Percentiles rank a stretch among this genome's conserved stretches.
These are phyloP conservation scores for Drosophila pallidifrons DNA, from an alignment of 1,140 invertebrate genomes.

Conservation along the genomic window DNA sequence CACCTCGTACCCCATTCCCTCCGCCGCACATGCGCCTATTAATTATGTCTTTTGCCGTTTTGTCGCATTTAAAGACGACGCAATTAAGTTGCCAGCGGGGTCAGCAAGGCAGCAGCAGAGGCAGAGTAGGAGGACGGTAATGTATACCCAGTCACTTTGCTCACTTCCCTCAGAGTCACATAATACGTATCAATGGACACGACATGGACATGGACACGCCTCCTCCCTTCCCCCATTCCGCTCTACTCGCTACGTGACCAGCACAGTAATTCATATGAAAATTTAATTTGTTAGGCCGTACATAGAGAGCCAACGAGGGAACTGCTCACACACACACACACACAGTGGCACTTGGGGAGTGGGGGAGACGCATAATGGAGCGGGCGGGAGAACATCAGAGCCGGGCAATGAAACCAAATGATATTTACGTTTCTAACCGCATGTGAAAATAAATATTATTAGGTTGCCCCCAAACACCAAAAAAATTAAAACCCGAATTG, in stretches of 20 bases:
- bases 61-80: slow-evolving; percentile 77
- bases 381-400: neutral
- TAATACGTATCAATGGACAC: slow-evolving; percentile 80
- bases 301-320: slow-evolving; percentile 23
- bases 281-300: slow-evolving; percentile 73
- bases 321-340: neutral
- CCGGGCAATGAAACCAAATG: slow-evolving; percentile 59
- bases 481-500: slow-evolving; percentile 4
- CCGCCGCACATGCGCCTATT: slow-evolving; percentile 54
- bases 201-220: slow-evolving; percentile 28
- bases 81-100: slow-evolving; percentile 68
- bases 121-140: slow-evolving; percentile 9
- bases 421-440: slow-evolving; percentile 68
- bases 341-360: neutral
- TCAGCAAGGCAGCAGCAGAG: slow-evolving; percentile 6
- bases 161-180: slow-evolving; percentile 63
- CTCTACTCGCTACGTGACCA: slow-evolving; percentile 67
- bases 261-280: slow-evolving; percentile 82
- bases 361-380: neutral
- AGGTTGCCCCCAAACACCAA: slow-evolving; percentile 15
- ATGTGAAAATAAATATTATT: slow-evolving; percentile 81
- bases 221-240: slow-evolving; percentile 7
- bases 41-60: slow-evolving; percentile 83
- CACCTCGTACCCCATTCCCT: neutral
- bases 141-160: slow-evolving; percentile 40